Conservation (phyloP, 2,113 vertebrate species). For the Rissa tridactyla region DNA sequence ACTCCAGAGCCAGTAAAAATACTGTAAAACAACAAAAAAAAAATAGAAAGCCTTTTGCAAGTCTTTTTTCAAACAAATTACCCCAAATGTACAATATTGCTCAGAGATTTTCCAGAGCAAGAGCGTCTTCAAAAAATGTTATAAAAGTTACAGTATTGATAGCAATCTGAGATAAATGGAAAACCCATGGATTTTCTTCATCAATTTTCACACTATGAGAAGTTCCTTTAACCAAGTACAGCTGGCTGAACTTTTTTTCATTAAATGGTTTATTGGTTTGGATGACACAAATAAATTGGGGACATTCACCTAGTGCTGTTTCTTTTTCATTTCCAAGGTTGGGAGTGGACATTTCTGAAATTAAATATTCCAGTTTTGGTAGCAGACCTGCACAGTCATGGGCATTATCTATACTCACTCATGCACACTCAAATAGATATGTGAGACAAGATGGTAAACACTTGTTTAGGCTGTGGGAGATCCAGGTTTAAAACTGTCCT, state of each 20-base stretch:
- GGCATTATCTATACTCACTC: not conserved
- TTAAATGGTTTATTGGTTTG: not conserved
- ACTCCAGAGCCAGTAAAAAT: not conserved
- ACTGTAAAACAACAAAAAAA: not conserved
- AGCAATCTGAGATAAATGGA: not conserved
- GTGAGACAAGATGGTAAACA: not conserved
- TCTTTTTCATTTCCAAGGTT: not conserved
- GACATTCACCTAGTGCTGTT: not conserved
- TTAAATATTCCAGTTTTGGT: not conserved
- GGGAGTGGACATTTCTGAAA: not conserved
- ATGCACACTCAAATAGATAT: fast-evolving
- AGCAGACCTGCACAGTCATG: not conserved
- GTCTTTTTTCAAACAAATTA: not conserved
- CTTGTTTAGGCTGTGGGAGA: not conserved
- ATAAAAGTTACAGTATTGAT: not conserved
- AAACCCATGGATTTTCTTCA: not conserved
- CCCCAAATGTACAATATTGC: not conserved
- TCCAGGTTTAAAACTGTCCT: not conserved
- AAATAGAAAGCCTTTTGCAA: not conserved
- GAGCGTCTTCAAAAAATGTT: not conserved
- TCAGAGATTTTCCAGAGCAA: not conserved
- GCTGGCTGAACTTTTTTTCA: not conserved
- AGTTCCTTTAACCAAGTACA: constrained; percentile 4
- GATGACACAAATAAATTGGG: not conserved
- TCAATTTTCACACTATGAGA: not conserved